Evolutionary conservation across 2,113 vertebrate genomes (phyloP).

Genomic region (Gallinago media): DNA sequence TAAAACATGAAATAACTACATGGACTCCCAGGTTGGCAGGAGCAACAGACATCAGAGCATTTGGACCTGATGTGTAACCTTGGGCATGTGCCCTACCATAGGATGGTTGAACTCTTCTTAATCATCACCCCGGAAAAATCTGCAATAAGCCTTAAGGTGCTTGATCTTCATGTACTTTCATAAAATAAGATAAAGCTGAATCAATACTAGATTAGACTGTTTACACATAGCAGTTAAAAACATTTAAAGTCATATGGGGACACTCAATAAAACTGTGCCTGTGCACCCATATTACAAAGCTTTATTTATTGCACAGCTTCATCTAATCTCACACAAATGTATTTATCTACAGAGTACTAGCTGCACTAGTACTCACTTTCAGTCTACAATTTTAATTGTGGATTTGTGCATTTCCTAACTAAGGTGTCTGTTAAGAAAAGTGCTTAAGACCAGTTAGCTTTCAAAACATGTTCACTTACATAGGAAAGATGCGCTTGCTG

Average conservation of each 20-base stretch:
- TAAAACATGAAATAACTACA: not conserved
- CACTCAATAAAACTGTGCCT: not conserved
- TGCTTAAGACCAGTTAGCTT: not conserved
- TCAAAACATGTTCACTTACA: not conserved
- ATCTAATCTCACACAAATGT: not conserved
- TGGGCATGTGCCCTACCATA: accelerated
- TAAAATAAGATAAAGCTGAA: not conserved
- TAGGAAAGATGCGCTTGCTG: not conserved
- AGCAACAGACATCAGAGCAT: not conserved
- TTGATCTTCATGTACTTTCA: not conserved
- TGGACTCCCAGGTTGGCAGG: not conserved
- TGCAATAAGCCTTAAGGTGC: not conserved
- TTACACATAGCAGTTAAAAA: not conserved
- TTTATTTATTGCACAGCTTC: not conserved
- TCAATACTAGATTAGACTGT: not conserved
- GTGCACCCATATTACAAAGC: not conserved
- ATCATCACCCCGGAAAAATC: not conserved
- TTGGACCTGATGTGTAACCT: not conserved
- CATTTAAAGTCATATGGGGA: not conserved
- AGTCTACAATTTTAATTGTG: not conserved
- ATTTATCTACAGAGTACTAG: not conserved
- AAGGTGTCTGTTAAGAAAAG: not conserved
- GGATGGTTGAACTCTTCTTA: not conserved
- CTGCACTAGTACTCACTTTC: not conserved
- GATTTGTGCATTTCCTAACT: not conserved